Conservation (phyloP, 2,797 vertebrate genomes). For the Nyctalus aviator region DNA sequence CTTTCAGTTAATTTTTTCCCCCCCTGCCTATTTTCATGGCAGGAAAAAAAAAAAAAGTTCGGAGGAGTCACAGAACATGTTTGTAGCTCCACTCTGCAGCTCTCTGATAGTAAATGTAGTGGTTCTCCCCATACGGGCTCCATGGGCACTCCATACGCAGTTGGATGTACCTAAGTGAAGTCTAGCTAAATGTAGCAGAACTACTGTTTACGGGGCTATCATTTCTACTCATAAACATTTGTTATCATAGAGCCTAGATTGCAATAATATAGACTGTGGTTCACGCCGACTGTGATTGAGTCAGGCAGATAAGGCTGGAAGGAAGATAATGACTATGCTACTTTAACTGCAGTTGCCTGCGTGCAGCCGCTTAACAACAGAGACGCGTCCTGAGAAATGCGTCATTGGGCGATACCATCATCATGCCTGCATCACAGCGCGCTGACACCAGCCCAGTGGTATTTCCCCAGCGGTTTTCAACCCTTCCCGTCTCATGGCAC, state of each 20-base stretch:
- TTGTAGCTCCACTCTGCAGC: background rate
- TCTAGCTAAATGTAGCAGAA: background rate
- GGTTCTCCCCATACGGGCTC: background rate
- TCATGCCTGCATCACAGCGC: background rate
- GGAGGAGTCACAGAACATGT: background rate
- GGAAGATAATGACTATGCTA: background rate
- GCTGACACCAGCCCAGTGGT: background rate
- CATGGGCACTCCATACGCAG: background rate
- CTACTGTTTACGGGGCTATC: background rate
- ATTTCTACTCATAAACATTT: background rate
- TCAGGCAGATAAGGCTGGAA: background rate
- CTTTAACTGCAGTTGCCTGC: background rate
- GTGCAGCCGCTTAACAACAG: background rate
- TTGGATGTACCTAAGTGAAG: background rate
- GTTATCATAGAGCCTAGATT: background rate
- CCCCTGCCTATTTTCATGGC: conserved; percentile 35
- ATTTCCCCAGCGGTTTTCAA: background rate
- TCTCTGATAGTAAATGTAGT: background rate
- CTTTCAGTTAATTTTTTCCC: background rate
- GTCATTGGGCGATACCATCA: background rate
- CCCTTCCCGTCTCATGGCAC: background rate
- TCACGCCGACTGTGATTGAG: background rate
- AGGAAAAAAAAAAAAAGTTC: background rate
- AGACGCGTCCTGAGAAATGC: background rate
- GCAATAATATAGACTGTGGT: background rate